Base-by-base conservation (phyloP, 2,888 invertebrate species). In the Chrysolina americana region DNA sequence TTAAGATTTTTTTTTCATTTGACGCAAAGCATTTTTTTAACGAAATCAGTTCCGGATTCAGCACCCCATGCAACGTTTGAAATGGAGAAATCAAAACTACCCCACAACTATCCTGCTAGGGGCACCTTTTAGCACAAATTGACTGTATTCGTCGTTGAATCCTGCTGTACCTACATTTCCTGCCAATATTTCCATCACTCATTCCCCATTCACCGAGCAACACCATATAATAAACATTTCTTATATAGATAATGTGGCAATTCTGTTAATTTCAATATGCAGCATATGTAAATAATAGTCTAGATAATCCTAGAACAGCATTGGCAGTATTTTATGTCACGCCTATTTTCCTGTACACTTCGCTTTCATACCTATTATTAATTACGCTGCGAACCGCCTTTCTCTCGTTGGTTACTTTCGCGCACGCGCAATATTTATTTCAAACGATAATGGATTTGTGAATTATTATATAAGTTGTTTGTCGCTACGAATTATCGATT, bases 281-380 rank as follows among this genome's bases (percentile, higher is more conserved):
- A 75, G 65, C 70, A 70, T 63, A 69, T 64, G 59, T 75, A 75
- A 75, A 73, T 77, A 53, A 71, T 63, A 68, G 70, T 63, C 41
- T 65, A 64, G 47, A 66, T 64, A 76, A 76, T 78, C 76, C 76
- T 71, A 75, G 73, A 76, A 73, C 73, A 65, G 77, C 80, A 79
- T 80, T 80, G 80, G 77, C 74, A 80, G 77, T 80, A 77, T 77
- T 73, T 80, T 78, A 78, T 76, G 73, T 77, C 78, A 80, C 80
- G 78, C 78, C 80, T 80, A 77, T 80, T 77, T 75, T 76, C 74
- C 47, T 71, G 73, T 79, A 59, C 72, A 73, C 70, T 69, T 70
- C 71, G 74, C 68, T 59, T 59, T 59, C 59, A 59, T 59, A 66
- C 75, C 69, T 69, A 64, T 56, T 75, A 73, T 75, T 70, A 70